A percentile compares a stretch with the other conserved stretches of the same genome.
Conservation (phyloP, 2,113 vertebrate species). For the western clawed frog (Xenopus tropicalis) region DNA sequence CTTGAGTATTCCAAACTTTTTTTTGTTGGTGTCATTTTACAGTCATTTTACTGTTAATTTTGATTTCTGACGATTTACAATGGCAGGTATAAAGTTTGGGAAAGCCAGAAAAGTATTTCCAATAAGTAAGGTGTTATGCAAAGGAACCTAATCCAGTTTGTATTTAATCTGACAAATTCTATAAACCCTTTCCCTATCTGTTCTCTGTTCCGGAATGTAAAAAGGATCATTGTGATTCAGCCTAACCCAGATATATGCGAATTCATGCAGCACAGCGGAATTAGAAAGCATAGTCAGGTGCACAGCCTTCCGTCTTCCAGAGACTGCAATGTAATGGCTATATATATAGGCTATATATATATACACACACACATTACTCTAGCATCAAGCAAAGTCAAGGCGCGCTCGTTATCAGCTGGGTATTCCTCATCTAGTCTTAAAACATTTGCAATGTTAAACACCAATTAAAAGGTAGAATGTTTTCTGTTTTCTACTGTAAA, state of each 20-base stretch:
- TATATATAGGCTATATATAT: too few relatives aligned
- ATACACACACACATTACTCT: constrained; percentile 30
- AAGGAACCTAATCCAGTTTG: too few relatives aligned
- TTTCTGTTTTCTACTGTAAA: constrained; percentile 2
- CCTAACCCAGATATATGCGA: constrained; percentile 1
- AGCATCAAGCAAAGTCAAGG: constrained; percentile 9
- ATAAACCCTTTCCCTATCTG: constrained; percentile 1
- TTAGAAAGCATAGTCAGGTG: constrained; percentile 23
- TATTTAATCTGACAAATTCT: constrained; percentile 26
- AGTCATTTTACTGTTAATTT: constrained; percentile 33
- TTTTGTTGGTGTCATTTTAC: constrained; percentile 25
- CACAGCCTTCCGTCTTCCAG: constrained; percentile 17
- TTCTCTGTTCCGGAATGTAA: constrained; percentile 3
- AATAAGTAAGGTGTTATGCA: constrained; percentile 6
- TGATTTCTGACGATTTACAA: constrained; percentile 32
- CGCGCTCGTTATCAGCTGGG: not conserved
- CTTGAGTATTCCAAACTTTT: constrained; percentile 33
- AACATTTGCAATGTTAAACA: constrained; percentile 10
- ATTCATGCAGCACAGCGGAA: constrained; percentile 17
- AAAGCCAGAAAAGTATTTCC: constrained; percentile 25
- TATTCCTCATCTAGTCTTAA: constrained; percentile 21
- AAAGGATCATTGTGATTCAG: constrained; percentile 5
- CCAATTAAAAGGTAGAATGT: constrained; percentile 9
- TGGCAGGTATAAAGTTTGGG: constrained; percentile 32
- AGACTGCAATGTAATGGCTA: constrained; percentile 12